Evolutionary conservation across 64 coral and sea anemone genomes (phyloP).

Genomic region (Hydrozoanthus tunicans): DNA sequence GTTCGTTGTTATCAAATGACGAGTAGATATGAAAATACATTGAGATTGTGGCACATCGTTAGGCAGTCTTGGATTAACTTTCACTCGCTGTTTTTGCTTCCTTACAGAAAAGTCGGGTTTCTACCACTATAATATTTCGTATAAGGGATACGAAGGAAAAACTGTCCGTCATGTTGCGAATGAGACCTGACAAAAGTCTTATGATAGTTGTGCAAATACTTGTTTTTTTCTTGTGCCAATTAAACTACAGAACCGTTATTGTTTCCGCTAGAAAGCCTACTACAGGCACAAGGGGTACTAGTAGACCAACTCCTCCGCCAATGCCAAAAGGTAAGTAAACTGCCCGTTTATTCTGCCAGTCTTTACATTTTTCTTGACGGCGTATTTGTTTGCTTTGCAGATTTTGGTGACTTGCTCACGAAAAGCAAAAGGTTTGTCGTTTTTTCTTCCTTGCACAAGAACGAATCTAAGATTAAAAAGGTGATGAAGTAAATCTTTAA

Average conservation of each 20-base stretch:
- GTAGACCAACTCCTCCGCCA: background rate
- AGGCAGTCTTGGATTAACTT: too few relatives aligned
- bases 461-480: too few relatives aligned
- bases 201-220: background rate
- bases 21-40: too few relatives aligned
- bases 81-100: too few relatives aligned
- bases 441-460: background rate
- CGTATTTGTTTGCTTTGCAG: background rate
- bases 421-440: background rate
- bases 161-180: background rate
- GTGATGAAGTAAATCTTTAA: too few relatives aligned
- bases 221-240: background rate
- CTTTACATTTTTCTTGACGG: background rate
- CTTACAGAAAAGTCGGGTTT: too few relatives aligned
- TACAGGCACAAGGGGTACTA: too few relatives aligned
- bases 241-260: background rate
- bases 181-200: background rate
- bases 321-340: background rate
- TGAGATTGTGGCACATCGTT: too few relatives aligned
- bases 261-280: background rate
- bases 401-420: background rate
- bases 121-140: too few relatives aligned
- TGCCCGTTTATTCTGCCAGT: background rate
- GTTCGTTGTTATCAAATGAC: too few relatives aligned
- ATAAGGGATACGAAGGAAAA: too few relatives aligned